Conservation (phyloP, 2,888 invertebrate genomes). For the Leptogaster cylindrica region DNA sequence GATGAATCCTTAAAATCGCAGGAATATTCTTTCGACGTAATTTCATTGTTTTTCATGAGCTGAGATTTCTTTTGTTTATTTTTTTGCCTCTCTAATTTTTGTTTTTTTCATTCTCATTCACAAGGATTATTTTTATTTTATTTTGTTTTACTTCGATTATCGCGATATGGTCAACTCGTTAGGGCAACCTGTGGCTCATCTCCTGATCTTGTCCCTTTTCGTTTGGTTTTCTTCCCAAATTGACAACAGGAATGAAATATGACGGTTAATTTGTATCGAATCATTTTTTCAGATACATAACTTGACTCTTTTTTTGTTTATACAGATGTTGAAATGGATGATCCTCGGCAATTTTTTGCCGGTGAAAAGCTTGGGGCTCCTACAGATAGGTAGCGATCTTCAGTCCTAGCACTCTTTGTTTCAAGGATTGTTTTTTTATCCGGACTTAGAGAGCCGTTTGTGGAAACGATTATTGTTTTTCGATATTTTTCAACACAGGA, state of each 20-base stretch:
- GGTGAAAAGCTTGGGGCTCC: constrained; percentile 18
- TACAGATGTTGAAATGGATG: constrained; percentile 21
- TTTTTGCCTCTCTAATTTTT: not conserved
- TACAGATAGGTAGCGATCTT: constrained; percentile 31
- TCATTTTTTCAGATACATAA: constrained; percentile 48
- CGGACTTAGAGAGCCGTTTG: constrained; percentile 36
- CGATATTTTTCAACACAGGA: constrained; percentile 29
- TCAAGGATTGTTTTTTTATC: constrained; percentile 28
- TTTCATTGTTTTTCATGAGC: constrained; percentile 41
- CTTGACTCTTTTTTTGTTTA: constrained; percentile 42
- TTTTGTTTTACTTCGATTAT: constrained; percentile 39
- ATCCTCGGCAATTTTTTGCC: constrained; percentile 19
- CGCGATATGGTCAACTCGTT: constrained; percentile 47
- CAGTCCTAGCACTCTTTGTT: not conserved
- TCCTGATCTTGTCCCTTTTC: constrained; percentile 32
- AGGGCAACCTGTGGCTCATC: constrained; percentile 41
- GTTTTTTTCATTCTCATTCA: no score
- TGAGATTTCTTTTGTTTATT: constrained; percentile 15
- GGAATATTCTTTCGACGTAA: constrained; percentile 40
- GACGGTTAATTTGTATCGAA: constrained; percentile 51
- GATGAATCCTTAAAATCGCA: constrained; percentile 42
- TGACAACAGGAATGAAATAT: constrained; percentile 50
- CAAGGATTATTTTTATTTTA: no score
- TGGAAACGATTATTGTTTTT: constrained; percentile 44
- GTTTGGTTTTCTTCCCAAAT: constrained; percentile 45